Base-by-base conservation (phyloP, 2,113 vertebrate genomes). In the Plecturocebus donacophilus region DNA sequence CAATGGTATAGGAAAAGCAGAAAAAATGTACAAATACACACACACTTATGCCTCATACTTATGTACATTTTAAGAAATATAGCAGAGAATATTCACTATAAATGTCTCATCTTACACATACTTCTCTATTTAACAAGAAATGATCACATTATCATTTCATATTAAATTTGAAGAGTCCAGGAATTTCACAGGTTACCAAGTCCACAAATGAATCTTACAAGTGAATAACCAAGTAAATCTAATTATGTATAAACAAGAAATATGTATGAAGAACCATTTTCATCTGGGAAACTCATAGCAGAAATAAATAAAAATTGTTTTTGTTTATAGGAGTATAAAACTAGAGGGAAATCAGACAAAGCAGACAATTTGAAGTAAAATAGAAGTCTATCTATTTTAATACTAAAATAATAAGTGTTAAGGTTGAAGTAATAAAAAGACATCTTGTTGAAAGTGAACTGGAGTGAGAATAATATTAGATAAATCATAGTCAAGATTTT, bases 271-370 rank as follows among this genome's bases (percentile, higher is more conserved):
- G 23, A 77, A 75, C 32, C 68, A 19, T 84, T 23, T 84, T 27
- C 17, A 84, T 76, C 10, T 70, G 56, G 14, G 32, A 87, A 84
- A 76, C 42, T 20, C 8, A 79, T 23, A 40, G 49, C 19, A 92
- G 12, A 82, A 86, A 90, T 45, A 94, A 76, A 94, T 47, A 10
- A 75, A 79, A 76, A 58, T 38, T 64, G 54, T 54, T 42, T 66
- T 81, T 95, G 45, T 90, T 91, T 92, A 40, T 6, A 64, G 27
- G 35, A 94, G 10, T 91, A 40, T 38, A 93, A 93, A 87, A 77
- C 30, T 73, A 35, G 5, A 19, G 25, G 5, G 13, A 91, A 96
- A 11, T 64, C 32, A 85, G 47, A 73, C 16, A 92, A 8, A 64
- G 14, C 8, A 79, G 21, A 54, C 10, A 21, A 76, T 87, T n/a